phyloP scores from a whole-genome alignment of 2,113 vertebrate genomes.

The Cisticola juncidis region DNA sequence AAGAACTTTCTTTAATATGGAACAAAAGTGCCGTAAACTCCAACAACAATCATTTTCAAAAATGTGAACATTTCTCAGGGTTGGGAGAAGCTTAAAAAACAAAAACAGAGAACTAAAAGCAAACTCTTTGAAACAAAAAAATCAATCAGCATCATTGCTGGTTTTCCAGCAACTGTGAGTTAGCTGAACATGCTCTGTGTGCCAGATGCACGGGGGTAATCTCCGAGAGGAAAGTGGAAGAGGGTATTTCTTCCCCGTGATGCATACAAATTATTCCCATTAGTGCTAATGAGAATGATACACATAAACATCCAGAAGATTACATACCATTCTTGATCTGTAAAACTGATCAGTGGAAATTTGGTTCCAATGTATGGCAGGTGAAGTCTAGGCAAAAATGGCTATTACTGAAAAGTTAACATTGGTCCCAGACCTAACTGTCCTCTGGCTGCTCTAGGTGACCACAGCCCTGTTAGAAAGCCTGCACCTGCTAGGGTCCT shows the following conservation, averaged over 20 bases:
- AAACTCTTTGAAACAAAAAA: slow-evolving; percentile 49
- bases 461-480: neutral
- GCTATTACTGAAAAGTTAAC: slow-evolving; percentile 61
- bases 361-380: slow-evolving; percentile 62
- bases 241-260: slow-evolving; percentile 42
- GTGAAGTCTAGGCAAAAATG: slow-evolving; percentile 63
- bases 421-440: slow-evolving; percentile 13
- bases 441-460: neutral
- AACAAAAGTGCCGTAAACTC: slow-evolving; percentile 37
- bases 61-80: slow-evolving; percentile 44
- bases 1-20: slow-evolving; percentile 64
- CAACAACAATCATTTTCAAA: slow-evolving; percentile 58
- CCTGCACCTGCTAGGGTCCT: neutral
- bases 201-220: slow-evolving; percentile 23
- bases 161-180: slow-evolving; percentile 63
- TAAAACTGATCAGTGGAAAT: slow-evolving; percentile 66
- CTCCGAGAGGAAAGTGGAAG: slow-evolving; percentile 20
- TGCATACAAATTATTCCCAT: slow-evolving; percentile 54
- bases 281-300: slow-evolving; percentile 65
- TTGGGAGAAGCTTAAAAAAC: slow-evolving; percentile 59
- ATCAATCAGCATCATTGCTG: slow-evolving; percentile 44
- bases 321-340: slow-evolving; percentile 66
- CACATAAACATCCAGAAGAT: slow-evolving; percentile 65
- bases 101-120: slow-evolving; percentile 37
- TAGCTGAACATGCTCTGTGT: slow-evolving; percentile 47